Evolutionary conservation across 2,797 vertebrate species (phyloP), one percentile per base, ranked within the genome.

Genomic region (Characodon lateralis): DNA sequence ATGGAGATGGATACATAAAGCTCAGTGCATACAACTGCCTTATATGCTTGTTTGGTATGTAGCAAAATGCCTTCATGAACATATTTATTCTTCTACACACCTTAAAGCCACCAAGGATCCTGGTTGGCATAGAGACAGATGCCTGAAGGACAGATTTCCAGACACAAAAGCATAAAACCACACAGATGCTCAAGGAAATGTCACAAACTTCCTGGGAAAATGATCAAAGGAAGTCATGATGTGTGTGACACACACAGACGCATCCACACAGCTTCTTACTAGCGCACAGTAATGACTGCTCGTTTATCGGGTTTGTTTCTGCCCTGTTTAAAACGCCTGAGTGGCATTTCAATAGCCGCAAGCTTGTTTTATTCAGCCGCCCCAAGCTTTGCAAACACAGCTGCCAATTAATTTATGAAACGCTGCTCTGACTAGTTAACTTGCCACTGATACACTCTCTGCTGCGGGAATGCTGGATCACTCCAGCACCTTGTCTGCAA

Each of bases 391-490:
- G 87, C 70, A 85, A 87, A 83, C 81, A 73, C 31, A 81, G 78
- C 80, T 80, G 73, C 78, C 86, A 87, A 93, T 92, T 91, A 85
- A 81, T 83, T 87, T 89, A 85, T 87, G 86, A 91, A 91, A 92
- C 78, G 85, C 85, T 10, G 76, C 68, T 1, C 70, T 2, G 86
- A 78, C 83, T 87, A 85, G 89, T 92, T 91, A 85, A 81, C 77
- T 71, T 28, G 74, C 73, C 74, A 66, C 87, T 87, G 89, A 91
- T 84, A 86, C 89, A 1, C 58, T 76, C 14, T 13, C 46, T 50
- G 22, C 53, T 20, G 46, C 73, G 0, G 12, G 0, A 72, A 68
- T 28, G 78, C 77, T 69, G 51, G 51, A 53, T 18, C 51, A 53
- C 16, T 51, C 50, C 50, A 13, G 16, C 51, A 53, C 16, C 51